These are phyloP conservation scores for Piprites chloris DNA, from an alignment of 2,113 vertebrate species.

Conservation along the genomic window DNA sequence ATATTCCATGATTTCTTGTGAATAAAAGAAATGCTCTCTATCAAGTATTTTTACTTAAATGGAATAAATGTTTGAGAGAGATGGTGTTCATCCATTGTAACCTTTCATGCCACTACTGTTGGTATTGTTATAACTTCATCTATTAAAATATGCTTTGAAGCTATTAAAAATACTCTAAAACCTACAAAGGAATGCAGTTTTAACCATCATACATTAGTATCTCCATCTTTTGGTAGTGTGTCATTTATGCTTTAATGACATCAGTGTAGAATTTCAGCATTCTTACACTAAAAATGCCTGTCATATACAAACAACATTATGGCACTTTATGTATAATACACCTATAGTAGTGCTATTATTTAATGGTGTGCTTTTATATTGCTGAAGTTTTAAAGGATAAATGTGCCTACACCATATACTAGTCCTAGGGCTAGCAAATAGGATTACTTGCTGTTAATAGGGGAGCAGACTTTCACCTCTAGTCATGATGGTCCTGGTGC, in stretches of 20 bases:
- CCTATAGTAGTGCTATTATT: constrained; percentile 64
- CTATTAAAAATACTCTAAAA: constrained; percentile 67
- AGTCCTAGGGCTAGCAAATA: not conserved
- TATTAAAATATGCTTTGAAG: constrained; percentile 61
- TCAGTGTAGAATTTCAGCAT: constrained; percentile 70
- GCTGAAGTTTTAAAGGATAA: constrained; percentile 65
- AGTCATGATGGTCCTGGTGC: not conserved
- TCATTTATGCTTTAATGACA: constrained; percentile 66
- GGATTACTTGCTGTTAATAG: not conserved
- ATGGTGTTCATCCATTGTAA: constrained; percentile 69
- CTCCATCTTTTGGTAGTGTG: constrained; percentile 42
- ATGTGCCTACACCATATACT: not conserved
- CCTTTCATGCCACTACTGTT: constrained; percentile 69
- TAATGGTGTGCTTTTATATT: constrained; percentile 54
- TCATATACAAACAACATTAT: constrained; percentile 70
- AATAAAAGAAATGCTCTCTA: constrained; percentile 75
- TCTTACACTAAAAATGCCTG: constrained; percentile 70
- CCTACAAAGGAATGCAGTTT: constrained; percentile 60
- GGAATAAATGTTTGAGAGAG: constrained; percentile 73
- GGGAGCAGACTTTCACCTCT: not conserved
- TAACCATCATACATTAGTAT: constrained; percentile 56
- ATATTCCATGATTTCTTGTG: constrained; percentile 73
- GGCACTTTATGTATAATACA: constrained; percentile 66
- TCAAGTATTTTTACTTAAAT: constrained; percentile 77
- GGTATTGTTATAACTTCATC: constrained; percentile 67